phyloP scores from a whole-genome alignment of 1,140 invertebrate species.

The Brachystomella parvula region DNA sequence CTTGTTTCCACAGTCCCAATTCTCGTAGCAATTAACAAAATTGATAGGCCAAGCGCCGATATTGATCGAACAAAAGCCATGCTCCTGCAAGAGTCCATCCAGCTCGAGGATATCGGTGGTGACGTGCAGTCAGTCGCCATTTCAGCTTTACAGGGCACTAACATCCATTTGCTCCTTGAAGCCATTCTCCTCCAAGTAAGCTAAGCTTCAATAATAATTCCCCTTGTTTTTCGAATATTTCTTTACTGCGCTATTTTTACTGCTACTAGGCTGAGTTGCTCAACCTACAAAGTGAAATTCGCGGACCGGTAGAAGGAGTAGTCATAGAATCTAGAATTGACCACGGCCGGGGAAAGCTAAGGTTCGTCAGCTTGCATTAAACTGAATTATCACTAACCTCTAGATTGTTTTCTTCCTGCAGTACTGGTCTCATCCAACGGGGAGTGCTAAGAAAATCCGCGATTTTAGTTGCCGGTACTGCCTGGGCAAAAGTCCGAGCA shows the following conservation, averaged over 20 bases:
- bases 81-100: constrained; percentile 65
- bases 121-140: constrained; percentile 85
- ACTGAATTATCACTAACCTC: constrained; percentile 42
- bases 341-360: constrained; percentile 59
- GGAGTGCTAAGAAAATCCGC: constrained; percentile 77
- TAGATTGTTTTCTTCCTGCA: constrained; percentile 37
- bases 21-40: constrained; percentile 98
- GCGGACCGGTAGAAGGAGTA: constrained; percentile 76
- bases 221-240: neutral
- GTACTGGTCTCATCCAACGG: constrained; percentile 77
- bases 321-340: constrained; percentile 80
- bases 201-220: neutral
- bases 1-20: constrained; percentile 68
- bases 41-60: constrained; percentile 83
- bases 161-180: constrained; percentile 73
- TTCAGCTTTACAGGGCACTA: constrained; percentile 77
- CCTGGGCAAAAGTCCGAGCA: constrained; percentile 73
- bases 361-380: neutral
- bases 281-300: constrained; percentile 70
- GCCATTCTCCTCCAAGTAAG: constrained; percentile 58
- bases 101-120: constrained; percentile 81
- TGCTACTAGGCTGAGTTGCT: constrained; percentile 70
- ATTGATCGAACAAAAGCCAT: constrained; percentile 65
- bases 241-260: neutral
- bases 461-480: constrained; percentile 70